These are phyloP conservation scores for Beroe ovata DNA, from an alignment of 37 sponge, comb jelly and placozoan species.

Conservation along the genomic window DNA sequence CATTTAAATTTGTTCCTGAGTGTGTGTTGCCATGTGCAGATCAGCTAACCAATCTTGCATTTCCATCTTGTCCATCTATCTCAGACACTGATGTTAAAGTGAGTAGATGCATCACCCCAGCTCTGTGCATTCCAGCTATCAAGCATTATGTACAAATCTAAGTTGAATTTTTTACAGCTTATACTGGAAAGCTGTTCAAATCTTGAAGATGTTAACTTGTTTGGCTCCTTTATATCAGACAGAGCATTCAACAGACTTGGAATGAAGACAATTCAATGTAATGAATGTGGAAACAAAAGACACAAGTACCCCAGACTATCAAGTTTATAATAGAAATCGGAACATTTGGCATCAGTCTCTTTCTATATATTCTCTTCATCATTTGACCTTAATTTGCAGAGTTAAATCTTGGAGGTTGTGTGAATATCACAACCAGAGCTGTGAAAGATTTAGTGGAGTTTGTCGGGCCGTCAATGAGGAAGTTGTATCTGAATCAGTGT, in stretches of 20 bases:
- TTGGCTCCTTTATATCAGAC: slow-evolving; percentile 3
- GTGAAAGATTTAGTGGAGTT: slow-evolving; percentile 6
- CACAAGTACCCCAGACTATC: slow-evolving; percentile 15
- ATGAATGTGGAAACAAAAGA: slow-evolving; percentile 48
- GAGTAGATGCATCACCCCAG: background rate
- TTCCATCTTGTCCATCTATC: slow-evolving; percentile 5
- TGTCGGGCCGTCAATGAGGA: slow-evolving; percentile 2
- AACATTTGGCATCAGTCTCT: background rate
- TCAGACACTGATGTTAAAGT: background rate
- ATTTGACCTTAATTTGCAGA: slow-evolving; percentile 2
- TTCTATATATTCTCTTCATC: background rate
- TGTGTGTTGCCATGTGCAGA: slow-evolving; percentile 10
- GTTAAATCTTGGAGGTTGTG: slow-evolving; percentile 33
- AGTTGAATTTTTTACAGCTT: background rate
- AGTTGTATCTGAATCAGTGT: slow-evolving; percentile 44
- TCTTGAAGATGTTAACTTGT: slow-evolving; percentile 12
- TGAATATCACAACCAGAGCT: slow-evolving; percentile 24
- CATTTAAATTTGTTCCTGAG: background rate
- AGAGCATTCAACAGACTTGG: background rate
- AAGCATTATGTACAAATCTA: background rate
- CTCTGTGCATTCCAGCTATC: background rate
- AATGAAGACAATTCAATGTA: background rate
- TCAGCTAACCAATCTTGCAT: background rate
- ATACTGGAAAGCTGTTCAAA: slow-evolving; percentile 13
- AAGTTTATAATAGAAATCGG: background rate